Evolutionary conservation across 2,888 invertebrate genomes (phyloP).

Genomic region (Drepanosiphum platanoidis): DNA sequence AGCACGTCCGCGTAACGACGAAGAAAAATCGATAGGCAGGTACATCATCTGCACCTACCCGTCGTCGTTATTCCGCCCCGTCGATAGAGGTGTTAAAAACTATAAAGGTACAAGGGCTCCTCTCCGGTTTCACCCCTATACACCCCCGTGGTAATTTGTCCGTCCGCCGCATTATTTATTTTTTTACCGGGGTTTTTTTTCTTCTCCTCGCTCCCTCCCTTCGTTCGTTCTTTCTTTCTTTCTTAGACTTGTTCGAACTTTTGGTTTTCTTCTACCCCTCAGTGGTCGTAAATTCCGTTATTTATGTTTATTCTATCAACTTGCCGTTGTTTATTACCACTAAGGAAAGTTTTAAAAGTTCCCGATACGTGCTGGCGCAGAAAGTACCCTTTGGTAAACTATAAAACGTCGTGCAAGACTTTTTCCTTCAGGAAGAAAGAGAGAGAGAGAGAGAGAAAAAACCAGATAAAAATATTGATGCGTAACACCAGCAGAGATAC

Average conservation of each 20-base stretch:
- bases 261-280: slow-evolving; percentile 26
- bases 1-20: not conserved
- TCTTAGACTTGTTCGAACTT: slow-evolving; percentile 44
- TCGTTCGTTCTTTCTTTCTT: not conserved
- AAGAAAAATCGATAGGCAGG: slow-evolving; percentile 19
- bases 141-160: slow-evolving; percentile 40
- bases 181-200: slow-evolving; percentile 30
- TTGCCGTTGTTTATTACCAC: slow-evolving; percentile 59
- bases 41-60: not conserved
- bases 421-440: slow-evolving; percentile 4
- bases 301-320: slow-evolving; percentile 62
- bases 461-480: slow-evolving; percentile 53
- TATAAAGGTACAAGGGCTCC: not conserved
- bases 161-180: slow-evolving; percentile 44
- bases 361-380: slow-evolving; percentile 49
- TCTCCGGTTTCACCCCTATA: not conserved
- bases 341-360: slow-evolving; percentile 58
- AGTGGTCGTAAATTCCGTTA: slow-evolving; percentile 57
- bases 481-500: slow-evolving; percentile 42
- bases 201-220: not conserved
- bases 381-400: slow-evolving; percentile 52
- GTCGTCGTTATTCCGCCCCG: not conserved
- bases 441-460: not conserved
- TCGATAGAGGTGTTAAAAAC: slow-evolving; percentile 48
- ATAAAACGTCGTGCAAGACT: slow-evolving; percentile 50